Evolutionary conservation across 2,797 vertebrate species (phyloP), one percentile per base, ranked within the genome.

Genomic region (Strix occidentalis): DNA sequence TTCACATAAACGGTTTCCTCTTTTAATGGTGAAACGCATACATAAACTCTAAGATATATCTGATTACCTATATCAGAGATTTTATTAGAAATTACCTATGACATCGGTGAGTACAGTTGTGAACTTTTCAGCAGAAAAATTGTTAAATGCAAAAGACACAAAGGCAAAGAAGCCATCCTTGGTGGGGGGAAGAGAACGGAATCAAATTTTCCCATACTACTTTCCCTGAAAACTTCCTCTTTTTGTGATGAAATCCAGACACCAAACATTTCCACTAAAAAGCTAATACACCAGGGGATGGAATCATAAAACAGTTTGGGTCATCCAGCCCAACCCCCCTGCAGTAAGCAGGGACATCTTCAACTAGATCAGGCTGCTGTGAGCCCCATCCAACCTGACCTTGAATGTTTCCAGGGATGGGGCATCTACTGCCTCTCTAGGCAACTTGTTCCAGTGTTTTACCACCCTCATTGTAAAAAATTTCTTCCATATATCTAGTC

Each of bases 221-320:
- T 63, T 84, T 82, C 48, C 68, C 78, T 66, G 50, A 93, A 96
- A 80, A 28, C 56, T 91, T 97, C 93, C 78, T 85, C 75, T 66
- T 96, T 90, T 35, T 66, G 48, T 35, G 48, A 77, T 43, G 48
- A 91, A 95, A 89, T 87, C 70, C 72, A 86, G 82, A 57, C 50
- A 74, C 31, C 48, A 70, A 85, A 64, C 48, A 18, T 89, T 91
- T 89, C 95, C 78, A 74, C 45, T 64, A 64, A 53, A 66, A 70
- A 80, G 25, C 70, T 53, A 25, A 57, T 20, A 56, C 8, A 51
- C 0, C 28, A 20, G 21, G 45, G 37, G 64, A 29, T 31, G 41
- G 69, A 80, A 85, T 71, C 51, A 41, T 31, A 60, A 19, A 31
- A 17, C 16, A 11, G 15, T 35, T 54, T 43, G 15, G 46, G 46